phyloP scores from a whole-genome alignment of 2,797 vertebrate genomes.

The Clarias fuscus region DNA sequence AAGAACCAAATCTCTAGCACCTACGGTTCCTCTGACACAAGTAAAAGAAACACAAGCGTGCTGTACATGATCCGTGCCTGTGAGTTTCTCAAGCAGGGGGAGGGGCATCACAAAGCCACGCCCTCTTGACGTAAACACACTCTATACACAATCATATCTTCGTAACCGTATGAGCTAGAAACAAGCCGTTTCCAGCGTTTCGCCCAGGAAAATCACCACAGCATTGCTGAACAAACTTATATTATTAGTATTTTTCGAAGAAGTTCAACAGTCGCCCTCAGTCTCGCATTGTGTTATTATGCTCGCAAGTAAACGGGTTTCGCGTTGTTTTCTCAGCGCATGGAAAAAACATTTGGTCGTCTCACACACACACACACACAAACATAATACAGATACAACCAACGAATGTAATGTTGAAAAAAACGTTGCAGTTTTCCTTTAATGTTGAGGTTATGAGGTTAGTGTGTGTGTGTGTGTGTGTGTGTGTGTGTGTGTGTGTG shows the following conservation, averaged over 20 bases:
- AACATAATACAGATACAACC: neutral
- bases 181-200: too few relatives aligned
- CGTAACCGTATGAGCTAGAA: too few relatives aligned
- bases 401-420: neutral
- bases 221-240: too few relatives aligned
- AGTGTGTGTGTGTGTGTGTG: neutral
- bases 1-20: too few relatives aligned
- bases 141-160: too few relatives aligned
- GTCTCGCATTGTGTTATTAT: neutral
- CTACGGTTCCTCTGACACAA: too few relatives aligned
- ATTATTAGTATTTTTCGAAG: neutral
- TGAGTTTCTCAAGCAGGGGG: too few relatives aligned
- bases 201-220: too few relatives aligned
- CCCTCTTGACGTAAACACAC: too few relatives aligned
- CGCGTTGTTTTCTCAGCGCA: neutral
- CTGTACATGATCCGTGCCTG: too few relatives aligned
- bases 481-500: slow-evolving; percentile 19
- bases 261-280: neutral
- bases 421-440: neutral
- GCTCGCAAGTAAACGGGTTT: neutral
- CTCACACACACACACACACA: neutral
- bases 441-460: slow-evolving; percentile 34
- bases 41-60: too few relatives aligned
- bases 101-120: too few relatives aligned
- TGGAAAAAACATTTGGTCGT: neutral